Evolutionary conservation across 2,113 vertebrate species (phyloP).

Genomic region (Stegostoma tigrinum): DNA sequence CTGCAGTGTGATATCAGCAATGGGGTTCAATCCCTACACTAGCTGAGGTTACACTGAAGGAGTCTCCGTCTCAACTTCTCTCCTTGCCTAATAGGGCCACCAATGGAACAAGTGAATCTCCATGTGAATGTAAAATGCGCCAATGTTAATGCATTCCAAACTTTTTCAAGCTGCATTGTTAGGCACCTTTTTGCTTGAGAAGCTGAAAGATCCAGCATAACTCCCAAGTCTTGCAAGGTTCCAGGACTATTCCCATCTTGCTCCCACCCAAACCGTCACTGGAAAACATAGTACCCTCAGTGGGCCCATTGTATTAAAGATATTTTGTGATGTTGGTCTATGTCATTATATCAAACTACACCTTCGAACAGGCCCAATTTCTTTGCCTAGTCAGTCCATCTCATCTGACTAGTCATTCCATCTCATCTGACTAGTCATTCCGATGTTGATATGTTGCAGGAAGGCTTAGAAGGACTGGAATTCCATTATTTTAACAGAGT

Average conservation of each 20-base stretch:
- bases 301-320: not conserved
- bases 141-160: not conserved
- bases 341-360: not conserved
- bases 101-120: not conserved
- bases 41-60: too few relatives aligned
- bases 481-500: not conserved
- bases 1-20: too few relatives aligned
- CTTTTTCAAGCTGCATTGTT: not conserved
- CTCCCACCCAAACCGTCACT: not conserved
- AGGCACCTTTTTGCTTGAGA: not conserved
- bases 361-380: not conserved
- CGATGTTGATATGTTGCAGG: not conserved
- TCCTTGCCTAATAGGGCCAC: too few relatives aligned
- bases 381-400: not conserved
- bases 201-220: not conserved
- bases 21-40: too few relatives aligned
- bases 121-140: not conserved
- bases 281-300: not conserved
- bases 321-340: not conserved
- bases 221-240: not conserved
- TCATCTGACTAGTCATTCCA: not conserved
- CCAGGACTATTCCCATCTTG: not conserved
- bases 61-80: too few relatives aligned
- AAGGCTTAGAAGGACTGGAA: not conserved
- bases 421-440: not conserved